These are phyloP conservation scores for Synanthedon vespiformis DNA, from an alignment of 2,888 invertebrate species.

Conservation along the genomic window DNA sequence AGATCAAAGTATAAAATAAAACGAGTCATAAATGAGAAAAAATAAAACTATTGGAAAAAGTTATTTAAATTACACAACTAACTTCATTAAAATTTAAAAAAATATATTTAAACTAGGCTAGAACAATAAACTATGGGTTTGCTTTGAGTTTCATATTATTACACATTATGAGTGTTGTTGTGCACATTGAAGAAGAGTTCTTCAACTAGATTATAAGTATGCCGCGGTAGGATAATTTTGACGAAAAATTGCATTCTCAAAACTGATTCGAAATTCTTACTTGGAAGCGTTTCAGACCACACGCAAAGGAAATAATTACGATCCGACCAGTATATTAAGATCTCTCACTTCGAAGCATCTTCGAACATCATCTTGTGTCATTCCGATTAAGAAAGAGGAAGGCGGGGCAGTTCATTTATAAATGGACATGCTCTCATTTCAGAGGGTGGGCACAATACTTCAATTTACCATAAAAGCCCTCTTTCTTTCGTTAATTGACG, in stretches of 20 bases:
- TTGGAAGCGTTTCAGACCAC: constrained; percentile 35
- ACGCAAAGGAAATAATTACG: constrained; percentile 41
- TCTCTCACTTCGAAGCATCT: constrained; percentile 19
- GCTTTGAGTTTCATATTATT: too few relatives aligned
- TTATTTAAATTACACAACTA: too few relatives aligned
- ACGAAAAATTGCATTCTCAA: constrained; percentile 23
- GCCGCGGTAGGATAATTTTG: not conserved
- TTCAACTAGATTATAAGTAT: not conserved
- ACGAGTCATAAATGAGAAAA: too few relatives aligned
- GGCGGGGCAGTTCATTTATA: constrained; percentile 19
- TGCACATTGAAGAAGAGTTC: too few relatives aligned
- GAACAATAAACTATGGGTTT: too few relatives aligned
- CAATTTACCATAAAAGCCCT: constrained; percentile 33
- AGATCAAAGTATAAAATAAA: too few relatives aligned
- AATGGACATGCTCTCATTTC: constrained; percentile 28
- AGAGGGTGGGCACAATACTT: constrained; percentile 35
- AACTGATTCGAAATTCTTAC: constrained; percentile 28
- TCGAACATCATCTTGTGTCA: constrained; percentile 11
- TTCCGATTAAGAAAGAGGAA: constrained; percentile 18
- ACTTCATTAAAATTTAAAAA: too few relatives aligned
- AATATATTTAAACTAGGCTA: too few relatives aligned
- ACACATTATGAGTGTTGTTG: too few relatives aligned
- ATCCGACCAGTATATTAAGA: constrained; percentile 22
- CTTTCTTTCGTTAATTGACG: constrained; percentile 20
- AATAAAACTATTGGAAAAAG: too few relatives aligned